Percentiles rank a stretch among this genome's conserved stretches.
These are phyloP conservation scores for Muscidifurax raptorellus DNA, from an alignment of 1,140 invertebrate genomes.

Conservation along the genomic window DNA sequence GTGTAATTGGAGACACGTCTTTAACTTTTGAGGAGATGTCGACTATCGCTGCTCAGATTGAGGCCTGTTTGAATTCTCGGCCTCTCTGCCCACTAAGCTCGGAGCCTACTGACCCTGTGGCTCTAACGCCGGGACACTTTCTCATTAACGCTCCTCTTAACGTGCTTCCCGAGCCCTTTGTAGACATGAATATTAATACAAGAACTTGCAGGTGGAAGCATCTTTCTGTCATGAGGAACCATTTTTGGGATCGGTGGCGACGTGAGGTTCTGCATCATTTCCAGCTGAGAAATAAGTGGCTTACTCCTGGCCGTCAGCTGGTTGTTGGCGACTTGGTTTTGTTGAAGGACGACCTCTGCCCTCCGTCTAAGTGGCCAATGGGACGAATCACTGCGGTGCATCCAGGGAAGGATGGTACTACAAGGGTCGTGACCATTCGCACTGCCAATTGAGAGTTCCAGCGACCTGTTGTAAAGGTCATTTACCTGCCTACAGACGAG, in stretches of 20 bases:
- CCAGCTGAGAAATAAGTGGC: conserved; percentile 51
- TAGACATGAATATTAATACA: not conserved
- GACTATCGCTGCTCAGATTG: conserved; percentile 48
- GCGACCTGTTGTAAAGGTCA: conserved; percentile 3
- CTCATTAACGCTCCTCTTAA: not conserved
- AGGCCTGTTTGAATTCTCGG: conserved; percentile 56
- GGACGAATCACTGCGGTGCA: conserved; percentile 55
- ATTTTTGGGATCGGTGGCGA: conserved; percentile 45
- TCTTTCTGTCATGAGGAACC: not conserved
- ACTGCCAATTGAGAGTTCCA: conserved; percentile 46
- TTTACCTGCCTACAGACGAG: not conserved
- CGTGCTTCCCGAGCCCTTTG: no score
- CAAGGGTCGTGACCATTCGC: conserved; percentile 53
- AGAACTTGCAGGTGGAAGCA: not conserved
- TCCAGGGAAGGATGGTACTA: conserved; percentile 52
- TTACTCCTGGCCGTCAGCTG: not conserved
- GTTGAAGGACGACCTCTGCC: conserved; percentile 44
- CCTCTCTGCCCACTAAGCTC: conserved; percentile 47
- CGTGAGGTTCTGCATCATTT: conserved; percentile 37
- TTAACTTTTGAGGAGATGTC: conserved; percentile 52
- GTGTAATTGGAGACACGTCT: conserved; percentile 17
- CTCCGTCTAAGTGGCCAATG: conserved; percentile 37
- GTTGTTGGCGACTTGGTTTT: conserved; percentile 47
- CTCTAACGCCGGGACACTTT: conserved; percentile 8
- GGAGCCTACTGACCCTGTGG: conserved; percentile 23